Conservation (phyloP, 2,797 vertebrate species). For the Smutsia temminckii region DNA sequence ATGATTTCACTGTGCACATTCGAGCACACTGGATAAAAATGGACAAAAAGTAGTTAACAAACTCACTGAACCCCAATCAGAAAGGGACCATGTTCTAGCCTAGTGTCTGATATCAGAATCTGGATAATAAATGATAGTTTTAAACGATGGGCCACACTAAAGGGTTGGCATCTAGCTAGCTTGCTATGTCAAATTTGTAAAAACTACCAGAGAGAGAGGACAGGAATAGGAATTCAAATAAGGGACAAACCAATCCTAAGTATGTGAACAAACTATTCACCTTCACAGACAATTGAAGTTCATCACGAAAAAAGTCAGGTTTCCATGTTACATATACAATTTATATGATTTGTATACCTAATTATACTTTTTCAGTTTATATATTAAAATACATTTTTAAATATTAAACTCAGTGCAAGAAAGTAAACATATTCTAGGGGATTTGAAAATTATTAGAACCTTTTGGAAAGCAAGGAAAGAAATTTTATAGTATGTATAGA, state of each 20-base stretch:
- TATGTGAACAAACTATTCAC: background rate
- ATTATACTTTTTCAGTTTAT: constrained; percentile 35
- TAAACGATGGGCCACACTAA: background rate
- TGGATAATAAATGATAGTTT: background rate
- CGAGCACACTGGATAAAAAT: background rate
- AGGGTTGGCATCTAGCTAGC: background rate
- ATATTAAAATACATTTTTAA: constrained; percentile 38
- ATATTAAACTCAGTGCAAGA: background rate
- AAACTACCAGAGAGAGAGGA: background rate
- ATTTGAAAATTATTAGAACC: constrained; percentile 18
- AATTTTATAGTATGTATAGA: background rate
- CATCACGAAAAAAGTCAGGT: background rate
- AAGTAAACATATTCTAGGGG: background rate
- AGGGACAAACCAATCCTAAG: background rate
- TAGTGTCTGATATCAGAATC: background rate
- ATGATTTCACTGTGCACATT: background rate
- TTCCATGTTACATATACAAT: background rate
- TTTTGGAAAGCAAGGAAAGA: background rate
- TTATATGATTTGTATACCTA: background rate
- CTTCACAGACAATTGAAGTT: background rate
- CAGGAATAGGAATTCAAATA: background rate
- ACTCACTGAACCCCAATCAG: background rate
- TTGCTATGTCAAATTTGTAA: background rate
- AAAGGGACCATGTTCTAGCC: background rate
- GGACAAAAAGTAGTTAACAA: background rate